phyloP scores from a whole-genome alignment of 1,140 invertebrate species.

The Doryteuthis pealeii region DNA sequence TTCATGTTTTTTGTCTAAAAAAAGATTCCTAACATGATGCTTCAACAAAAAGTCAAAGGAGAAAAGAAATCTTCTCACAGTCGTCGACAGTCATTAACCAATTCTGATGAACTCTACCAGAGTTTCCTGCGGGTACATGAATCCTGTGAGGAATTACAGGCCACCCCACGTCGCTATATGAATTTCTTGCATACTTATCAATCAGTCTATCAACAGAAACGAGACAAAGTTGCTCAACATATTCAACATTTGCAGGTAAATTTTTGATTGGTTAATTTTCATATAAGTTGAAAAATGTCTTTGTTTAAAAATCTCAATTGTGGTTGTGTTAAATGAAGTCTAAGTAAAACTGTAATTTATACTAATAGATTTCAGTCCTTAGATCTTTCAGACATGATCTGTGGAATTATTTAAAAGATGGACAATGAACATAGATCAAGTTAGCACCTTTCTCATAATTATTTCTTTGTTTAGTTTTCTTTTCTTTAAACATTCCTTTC shows the following conservation, averaged over 20 bases:
- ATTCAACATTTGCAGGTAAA: slow-evolving; percentile 67
- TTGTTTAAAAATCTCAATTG: too few relatives aligned
- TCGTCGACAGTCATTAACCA: slow-evolving; percentile 21
- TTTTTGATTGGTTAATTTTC: too few relatives aligned
- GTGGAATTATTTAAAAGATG: too few relatives aligned
- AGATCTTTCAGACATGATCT: too few relatives aligned
- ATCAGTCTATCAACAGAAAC: slow-evolving; percentile 65
- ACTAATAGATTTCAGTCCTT: too few relatives aligned
- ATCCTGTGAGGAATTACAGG: slow-evolving; percentile 50
- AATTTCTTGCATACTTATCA: slow-evolving; percentile 68
- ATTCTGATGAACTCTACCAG: slow-evolving; percentile 58
- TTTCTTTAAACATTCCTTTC: not conserved
- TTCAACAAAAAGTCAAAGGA: slow-evolving; percentile 54
- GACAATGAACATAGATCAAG: too few relatives aligned
- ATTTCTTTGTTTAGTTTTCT: too few relatives aligned
- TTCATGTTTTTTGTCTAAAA: not conserved
- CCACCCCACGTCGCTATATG: slow-evolving; percentile 66
- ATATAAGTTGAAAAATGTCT: too few relatives aligned
- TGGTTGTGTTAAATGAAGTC: too few relatives aligned
- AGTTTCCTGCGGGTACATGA: slow-evolving; percentile 63
- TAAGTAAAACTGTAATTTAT: too few relatives aligned
- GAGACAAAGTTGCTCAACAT: slow-evolving; percentile 62
- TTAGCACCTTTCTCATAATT: too few relatives aligned
- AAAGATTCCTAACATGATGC: slow-evolving; percentile 54
- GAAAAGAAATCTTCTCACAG: slow-evolving; percentile 14